These are phyloP conservation scores for Drosophila testacea DNA, from an alignment of 2,888 invertebrate species.

Conservation along the genomic window DNA sequence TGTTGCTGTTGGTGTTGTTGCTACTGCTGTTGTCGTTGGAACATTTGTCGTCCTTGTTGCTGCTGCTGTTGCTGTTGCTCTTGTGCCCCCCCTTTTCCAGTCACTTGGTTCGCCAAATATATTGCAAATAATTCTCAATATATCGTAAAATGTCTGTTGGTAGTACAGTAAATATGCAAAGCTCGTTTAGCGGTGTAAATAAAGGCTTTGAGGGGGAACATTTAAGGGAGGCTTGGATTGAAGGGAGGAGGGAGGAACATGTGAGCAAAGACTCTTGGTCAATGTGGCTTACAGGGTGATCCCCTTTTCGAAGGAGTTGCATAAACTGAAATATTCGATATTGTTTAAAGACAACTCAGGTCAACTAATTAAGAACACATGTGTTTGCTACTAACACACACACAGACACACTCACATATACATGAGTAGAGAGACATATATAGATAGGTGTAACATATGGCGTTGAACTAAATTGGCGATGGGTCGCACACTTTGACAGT, in stretches of 20 bases:
- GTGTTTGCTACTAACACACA: conserved; percentile 17
- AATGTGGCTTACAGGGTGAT: conserved; percentile 40
- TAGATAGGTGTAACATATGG: conserved; percentile 62
- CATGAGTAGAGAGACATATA: not conserved
- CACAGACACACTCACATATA: conserved; percentile 3
- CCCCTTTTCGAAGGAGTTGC: conserved; percentile 13
- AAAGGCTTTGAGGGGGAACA: conserved; percentile 37
- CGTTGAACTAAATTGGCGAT: conserved; percentile 65
- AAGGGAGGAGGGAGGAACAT: not conserved
- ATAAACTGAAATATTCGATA: conserved; percentile 37
- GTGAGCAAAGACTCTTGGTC: conserved; percentile 47
- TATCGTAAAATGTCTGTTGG: conserved; percentile 81
- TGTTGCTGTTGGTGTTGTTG: conserved; percentile 47
- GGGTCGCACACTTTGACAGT: conserved; percentile 82
- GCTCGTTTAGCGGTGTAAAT: conserved; percentile 78
- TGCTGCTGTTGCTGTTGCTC: conserved; percentile 57
- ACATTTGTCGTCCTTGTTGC: conserved; percentile 81
- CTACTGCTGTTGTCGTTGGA: conserved; percentile 66
- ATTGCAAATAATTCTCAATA: conserved; percentile 82
- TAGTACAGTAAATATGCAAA: conserved; percentile 80
- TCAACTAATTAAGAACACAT: conserved; percentile 59
- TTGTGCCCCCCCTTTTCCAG: not conserved
- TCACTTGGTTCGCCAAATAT: conserved; percentile 69
- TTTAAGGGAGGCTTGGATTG: not conserved
- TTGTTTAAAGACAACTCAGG: conserved; percentile 50